Base-by-base conservation (phyloP, 2,888 invertebrate species). In the Drosophila nr. perissopoda region DNA sequence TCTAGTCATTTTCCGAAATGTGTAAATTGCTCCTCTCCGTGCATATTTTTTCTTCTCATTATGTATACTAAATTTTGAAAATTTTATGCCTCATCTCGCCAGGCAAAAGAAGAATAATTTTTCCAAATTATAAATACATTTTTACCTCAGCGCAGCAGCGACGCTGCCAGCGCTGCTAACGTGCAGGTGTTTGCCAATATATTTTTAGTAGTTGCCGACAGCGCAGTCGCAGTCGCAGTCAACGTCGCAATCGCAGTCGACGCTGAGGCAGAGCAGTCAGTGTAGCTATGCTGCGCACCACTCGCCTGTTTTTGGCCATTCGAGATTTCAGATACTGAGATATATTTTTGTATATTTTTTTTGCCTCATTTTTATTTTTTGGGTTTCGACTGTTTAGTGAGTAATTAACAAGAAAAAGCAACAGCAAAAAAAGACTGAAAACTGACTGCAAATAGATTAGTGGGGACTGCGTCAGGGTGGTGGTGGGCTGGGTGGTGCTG, bases 61-160 rank as follows among this genome's bases (percentile, higher is more conserved):
- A 34, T 33, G 42, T 66, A 69, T 79, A 73, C 80, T 71, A 25
- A 4, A 16, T 45, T 21, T 25, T 45, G 4, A 45, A 16, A 25
- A 56, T 3, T 40, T 49, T 63, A 49, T 38, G 48, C 29, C 64
- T 36, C 64, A 49, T 34, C 51, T 34, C 42, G 52, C 29, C 8
- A 16, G 38, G 45, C 58, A 42, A 61, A 70, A 64, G 70, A 75
- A 74, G 83, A 83, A 87, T 83, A 25, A 73, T 83, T 80, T 89
- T 85, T 89, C 85, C 88, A 86, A 84, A 89, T 89, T 86, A 82
- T 74, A 86, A 86, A 86, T 86, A 86, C 42, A 87, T 86, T 86
- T 86, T 89, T 86, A 86, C 85, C 85, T 86, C 90, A 89, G 77
- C 87, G 67, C 56, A 66, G 63, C 53, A 45, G 36, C 45, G 25